These are phyloP conservation scores for Notoglanidium macrostoma DNA, from an alignment of 2,797 vertebrate species.

Conservation along the genomic window DNA sequence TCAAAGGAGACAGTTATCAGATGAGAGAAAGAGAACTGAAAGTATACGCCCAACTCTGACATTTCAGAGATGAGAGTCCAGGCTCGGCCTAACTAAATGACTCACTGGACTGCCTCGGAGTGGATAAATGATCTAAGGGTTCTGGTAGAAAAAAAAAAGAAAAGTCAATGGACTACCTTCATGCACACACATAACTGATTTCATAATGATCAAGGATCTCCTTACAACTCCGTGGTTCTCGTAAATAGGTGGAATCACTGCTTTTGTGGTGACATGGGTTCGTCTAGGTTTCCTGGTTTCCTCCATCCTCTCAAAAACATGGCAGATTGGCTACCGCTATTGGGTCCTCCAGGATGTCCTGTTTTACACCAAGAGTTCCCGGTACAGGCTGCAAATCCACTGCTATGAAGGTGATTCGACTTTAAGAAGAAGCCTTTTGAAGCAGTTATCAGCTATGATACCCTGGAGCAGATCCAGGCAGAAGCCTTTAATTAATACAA, in stretches of 20 bases:
- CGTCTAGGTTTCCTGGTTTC: neutral
- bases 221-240: neutral
- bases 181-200: neutral
- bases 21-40: neutral
- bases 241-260: neutral
- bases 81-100: conserved; percentile 8
- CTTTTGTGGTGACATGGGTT: neutral
- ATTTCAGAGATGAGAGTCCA: conserved; percentile 3
- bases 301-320: neutral
- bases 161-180: neutral
- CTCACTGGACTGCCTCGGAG: neutral
- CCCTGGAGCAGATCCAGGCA: neutral
- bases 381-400: neutral
- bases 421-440: neutral
- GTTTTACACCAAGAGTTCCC: neutral
- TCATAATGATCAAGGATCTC: neutral
- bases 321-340: neutral
- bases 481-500: neutral
- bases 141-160: neutral
- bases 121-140: neutral
- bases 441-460: neutral
- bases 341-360: neutral
- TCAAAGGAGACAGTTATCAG: neutral
- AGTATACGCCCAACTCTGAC: neutral
- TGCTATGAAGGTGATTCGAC: too few species aligned